Conservation (phyloP, 1,140 invertebrate species). For the Cherax destructor region DNA sequence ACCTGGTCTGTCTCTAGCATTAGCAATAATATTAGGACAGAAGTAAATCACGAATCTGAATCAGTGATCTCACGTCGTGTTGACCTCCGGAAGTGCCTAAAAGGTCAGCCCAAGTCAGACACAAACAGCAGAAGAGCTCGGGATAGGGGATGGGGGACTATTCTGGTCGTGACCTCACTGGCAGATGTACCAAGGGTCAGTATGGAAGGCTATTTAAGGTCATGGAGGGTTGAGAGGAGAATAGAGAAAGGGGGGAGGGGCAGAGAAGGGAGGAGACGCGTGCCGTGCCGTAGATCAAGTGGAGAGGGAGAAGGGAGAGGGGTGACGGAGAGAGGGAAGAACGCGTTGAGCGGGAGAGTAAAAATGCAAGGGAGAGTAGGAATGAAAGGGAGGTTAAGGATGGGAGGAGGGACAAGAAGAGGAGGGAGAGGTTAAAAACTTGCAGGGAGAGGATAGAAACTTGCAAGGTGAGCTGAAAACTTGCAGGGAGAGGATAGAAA, state of each 20-base stretch:
- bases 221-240: conserved; percentile 14
- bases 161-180: conserved; percentile 53
- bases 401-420: background rate
- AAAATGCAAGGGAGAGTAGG: background rate
- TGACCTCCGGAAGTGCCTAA: background rate
- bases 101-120: background rate
- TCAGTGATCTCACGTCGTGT: background rate
- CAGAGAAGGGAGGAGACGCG: conserved; percentile 6
- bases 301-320: background rate
- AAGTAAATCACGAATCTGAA: too few relatives aligned
- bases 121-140: conserved; percentile 4
- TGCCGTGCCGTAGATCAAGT: conserved; percentile 20
- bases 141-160: background rate
- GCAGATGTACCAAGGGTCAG: conserved; percentile 47
- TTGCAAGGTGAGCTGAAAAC: too few relatives aligned
- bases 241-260: background rate
- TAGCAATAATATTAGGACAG: too few relatives aligned
- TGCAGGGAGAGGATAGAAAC: too few relatives aligned
- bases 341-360: conserved; percentile 2
- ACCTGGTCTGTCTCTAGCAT: too few relatives aligned
- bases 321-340: background rate
- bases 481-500: too few relatives aligned
- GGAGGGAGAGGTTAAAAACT: background rate
- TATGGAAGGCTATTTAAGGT: conserved; percentile 8
- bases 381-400: background rate